phyloP scores from a whole-genome alignment of 2,113 vertebrate species.

The Cochlearius cochlearius region DNA sequence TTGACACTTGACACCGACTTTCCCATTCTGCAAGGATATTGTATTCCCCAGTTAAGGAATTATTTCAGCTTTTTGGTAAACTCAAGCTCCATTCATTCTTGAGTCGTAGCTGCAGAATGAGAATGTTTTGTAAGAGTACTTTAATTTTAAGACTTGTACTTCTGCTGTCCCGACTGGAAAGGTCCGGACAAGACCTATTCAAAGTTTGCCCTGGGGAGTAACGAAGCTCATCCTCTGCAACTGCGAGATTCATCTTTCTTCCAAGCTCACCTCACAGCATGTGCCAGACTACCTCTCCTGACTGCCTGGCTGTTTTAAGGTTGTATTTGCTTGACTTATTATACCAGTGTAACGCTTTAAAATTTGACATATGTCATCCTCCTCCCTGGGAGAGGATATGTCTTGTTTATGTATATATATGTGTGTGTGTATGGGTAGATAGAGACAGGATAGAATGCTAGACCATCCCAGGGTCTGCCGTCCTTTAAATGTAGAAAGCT shows the following conservation, averaged over 20 bases:
- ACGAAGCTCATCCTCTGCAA: background rate
- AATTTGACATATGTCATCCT: background rate
- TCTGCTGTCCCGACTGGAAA: background rate
- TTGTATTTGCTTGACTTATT: background rate
- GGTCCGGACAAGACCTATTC: background rate
- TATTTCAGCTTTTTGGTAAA: background rate
- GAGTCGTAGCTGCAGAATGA: background rate
- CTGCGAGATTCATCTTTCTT: background rate
- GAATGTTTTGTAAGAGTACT: background rate
- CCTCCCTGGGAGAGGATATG: background rate
- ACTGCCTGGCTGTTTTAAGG: background rate
- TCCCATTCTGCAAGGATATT: background rate
- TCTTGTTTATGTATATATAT: background rate
- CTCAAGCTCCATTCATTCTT: background rate
- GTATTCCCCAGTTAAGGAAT: background rate
- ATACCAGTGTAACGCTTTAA: background rate
- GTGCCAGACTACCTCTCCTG: background rate
- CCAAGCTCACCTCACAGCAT: background rate
- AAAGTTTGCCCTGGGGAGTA: background rate
- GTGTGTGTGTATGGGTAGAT: background rate
- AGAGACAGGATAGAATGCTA: background rate
- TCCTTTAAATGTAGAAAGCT: background rate
- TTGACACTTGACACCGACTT: background rate
- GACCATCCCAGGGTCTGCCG: background rate
- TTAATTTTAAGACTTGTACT: background rate